A percentile compares a stretch with the other conserved stretches of the same genome.
These are phyloP conservation scores for Aradophagus sp. DNA, from an alignment of 1,140 invertebrate species.

Conservation along the genomic window DNA sequence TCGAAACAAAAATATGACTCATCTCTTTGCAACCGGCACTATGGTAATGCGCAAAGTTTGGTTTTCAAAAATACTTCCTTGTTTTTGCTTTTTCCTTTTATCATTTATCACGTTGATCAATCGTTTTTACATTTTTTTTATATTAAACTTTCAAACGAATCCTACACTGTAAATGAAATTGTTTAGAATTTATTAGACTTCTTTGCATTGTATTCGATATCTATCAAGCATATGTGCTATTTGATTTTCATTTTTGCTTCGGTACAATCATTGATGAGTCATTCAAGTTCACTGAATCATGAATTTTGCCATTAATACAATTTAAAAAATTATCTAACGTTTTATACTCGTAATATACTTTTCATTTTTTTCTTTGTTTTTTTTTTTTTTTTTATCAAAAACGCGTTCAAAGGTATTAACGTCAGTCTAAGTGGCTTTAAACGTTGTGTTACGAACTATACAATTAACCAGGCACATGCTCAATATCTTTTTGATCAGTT, in stretches of 20 bases:
- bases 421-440: slow-evolving; percentile 38
- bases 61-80: no score
- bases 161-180: no score
- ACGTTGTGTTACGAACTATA: slow-evolving; percentile 24
- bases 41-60: slow-evolving; percentile 59
- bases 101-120: no score
- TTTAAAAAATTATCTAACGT: no score
- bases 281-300: slow-evolving; percentile 5
- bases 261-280: slow-evolving; percentile 37
- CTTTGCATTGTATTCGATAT: no score
- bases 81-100: no score
- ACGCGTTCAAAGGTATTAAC: slow-evolving; percentile 26
- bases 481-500: no score
- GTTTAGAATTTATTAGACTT: no score
- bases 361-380: slow-evolving; percentile 1
- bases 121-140: slow-evolving; percentile 3
- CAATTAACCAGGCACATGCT: slow-evolving; percentile 19
- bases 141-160: no score
- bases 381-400: slow-evolving; percentile 34
- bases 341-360: slow-evolving; percentile 44
- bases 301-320: no score
- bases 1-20: slow-evolving; percentile 53
- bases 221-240: slow-evolving; percentile 18
- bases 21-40: slow-evolving; percentile 29
- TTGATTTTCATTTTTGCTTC: slow-evolving; percentile 6